Percentiles rank a stretch among this genome's conserved stretches.
These are phyloP conservation scores for Podarcis lilfordi DNA, from an alignment of 2,797 vertebrate species.

Conservation along the genomic window DNA sequence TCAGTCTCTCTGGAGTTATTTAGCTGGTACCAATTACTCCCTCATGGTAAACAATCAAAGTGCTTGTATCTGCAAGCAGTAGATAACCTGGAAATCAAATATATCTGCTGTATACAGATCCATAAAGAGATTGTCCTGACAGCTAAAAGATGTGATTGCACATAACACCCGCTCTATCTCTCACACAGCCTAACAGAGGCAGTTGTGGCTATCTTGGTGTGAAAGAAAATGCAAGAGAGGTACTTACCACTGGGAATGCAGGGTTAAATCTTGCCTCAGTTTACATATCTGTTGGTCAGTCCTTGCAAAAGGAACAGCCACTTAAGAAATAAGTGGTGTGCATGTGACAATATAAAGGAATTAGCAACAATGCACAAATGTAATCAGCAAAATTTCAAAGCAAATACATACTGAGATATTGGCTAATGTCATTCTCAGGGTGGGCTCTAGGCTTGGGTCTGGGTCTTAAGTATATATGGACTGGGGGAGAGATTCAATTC, in stretches of 20 bases:
- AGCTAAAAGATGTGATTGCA: slow-evolving; percentile 72
- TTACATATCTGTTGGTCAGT: neutral
- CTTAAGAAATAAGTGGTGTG: no score
- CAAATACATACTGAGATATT: neutral
- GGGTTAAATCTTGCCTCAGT: neutral
- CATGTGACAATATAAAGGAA: no score
- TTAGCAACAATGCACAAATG: no score
- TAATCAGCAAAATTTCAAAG: neutral
- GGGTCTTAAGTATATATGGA: neutral
- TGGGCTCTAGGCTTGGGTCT: neutral
- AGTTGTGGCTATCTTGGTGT: no score
- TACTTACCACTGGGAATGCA: neutral
- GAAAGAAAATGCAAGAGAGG: neutral
- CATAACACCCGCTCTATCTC: slow-evolving; percentile 44
- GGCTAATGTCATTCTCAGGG: neutral
- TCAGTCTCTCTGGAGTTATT: slow-evolving; percentile 70
- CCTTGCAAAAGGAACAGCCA: neutral
- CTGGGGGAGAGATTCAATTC: no score
- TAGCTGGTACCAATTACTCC: slow-evolving; percentile 70
- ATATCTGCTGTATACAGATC: slow-evolving; percentile 72
- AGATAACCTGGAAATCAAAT: slow-evolving; percentile 79
- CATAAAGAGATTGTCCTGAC: slow-evolving; percentile 76
- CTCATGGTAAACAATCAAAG: slow-evolving; percentile 75
- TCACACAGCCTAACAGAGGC: neutral
- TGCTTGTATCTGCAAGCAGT: slow-evolving; percentile 75